Evolutionary conservation across 53 echinoderm and acorn worm genomes (phyloP).

Genomic region (Echinarachnius parma): DNA sequence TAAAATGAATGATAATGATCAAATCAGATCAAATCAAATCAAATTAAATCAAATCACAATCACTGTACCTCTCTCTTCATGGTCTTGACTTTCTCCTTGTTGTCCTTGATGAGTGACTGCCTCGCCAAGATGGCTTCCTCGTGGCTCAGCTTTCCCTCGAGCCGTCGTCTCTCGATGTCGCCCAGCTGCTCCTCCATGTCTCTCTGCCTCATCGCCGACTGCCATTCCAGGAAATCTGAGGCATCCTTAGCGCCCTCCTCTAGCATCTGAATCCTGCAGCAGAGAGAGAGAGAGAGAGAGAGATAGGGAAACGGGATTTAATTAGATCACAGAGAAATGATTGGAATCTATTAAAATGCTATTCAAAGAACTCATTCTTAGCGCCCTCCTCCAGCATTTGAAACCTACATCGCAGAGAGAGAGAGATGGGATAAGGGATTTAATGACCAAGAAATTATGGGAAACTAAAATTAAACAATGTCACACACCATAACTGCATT

Average conservation of each 20-base stretch:
- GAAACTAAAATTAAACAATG: too few species aligned
- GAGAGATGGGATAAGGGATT: too few species aligned
- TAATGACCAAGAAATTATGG: too few species aligned
- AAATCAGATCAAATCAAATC: too few species aligned
- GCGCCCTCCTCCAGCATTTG: too few species aligned
- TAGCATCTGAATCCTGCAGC: slow-evolving; percentile 65
- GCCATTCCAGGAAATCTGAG: slow-evolving; percentile 93
- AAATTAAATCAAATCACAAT: too few species aligned
- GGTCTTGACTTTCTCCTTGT: slow-evolving; percentile 79
- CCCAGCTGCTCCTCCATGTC: slow-evolving; percentile 86
- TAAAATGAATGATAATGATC: too few species aligned
- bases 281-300: neutral
- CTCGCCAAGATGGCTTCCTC: slow-evolving; percentile 95
- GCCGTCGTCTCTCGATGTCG: slow-evolving; percentile 81
- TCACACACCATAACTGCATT: too few species aligned
- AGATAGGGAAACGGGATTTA: neutral
- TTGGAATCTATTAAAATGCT: too few species aligned
- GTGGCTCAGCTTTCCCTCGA: slow-evolving; percentile 95
- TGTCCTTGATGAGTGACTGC: slow-evolving; percentile 89
- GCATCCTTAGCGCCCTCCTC: slow-evolving; percentile 94
- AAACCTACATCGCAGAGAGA: too few species aligned
- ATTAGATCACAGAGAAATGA: too few species aligned
- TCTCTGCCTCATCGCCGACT: slow-evolving; percentile 76
- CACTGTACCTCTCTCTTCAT: slow-evolving; percentile 95
- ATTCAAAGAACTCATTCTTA: too few species aligned